phyloP scores from a whole-genome alignment of 2,888 invertebrate genomes.

The Salticus scenicus region DNA sequence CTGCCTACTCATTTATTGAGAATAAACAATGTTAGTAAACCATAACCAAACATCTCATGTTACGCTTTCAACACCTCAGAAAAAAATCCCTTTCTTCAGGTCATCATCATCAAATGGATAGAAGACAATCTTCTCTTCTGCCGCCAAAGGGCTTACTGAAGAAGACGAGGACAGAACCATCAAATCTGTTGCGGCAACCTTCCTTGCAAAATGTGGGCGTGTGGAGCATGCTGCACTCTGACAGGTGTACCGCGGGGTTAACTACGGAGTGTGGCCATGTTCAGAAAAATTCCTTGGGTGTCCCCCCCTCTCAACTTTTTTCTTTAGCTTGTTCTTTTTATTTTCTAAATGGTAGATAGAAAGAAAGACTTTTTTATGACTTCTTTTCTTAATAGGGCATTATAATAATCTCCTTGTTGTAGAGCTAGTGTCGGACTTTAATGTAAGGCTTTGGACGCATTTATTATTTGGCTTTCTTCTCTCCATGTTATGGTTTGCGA shows the following conservation, averaged over 20 bases:
- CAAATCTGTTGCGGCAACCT: slow-evolving; percentile 35
- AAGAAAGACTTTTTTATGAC: slow-evolving; percentile 33
- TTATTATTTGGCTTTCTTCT: neutral
- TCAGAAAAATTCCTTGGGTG: slow-evolving; percentile 43
- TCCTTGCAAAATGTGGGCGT: slow-evolving; percentile 52
- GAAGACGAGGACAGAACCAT: neutral
- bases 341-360: slow-evolving; percentile 34
- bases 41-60: too few relatives aligned
- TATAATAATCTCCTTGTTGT: slow-evolving; percentile 64
- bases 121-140: neutral
- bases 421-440: slow-evolving; percentile 55
- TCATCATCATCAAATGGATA: neutral
- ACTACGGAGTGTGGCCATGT: slow-evolving; percentile 67
- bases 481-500: slow-evolving; percentile 22
- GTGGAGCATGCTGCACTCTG: slow-evolving; percentile 60
- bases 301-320: neutral
- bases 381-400: slow-evolving; percentile 62
- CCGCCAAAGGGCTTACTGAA: neutral
- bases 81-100: neutral
- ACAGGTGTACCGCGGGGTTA: slow-evolving; percentile 68
- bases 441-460: slow-evolving; percentile 24
- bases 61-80: too few relatives aligned
- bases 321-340: slow-evolving; percentile 12
- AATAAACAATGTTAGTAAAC: too few relatives aligned
- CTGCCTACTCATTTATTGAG: too few relatives aligned